phyloP scores from a whole-genome alignment of 2,797 vertebrate genomes.

The Pogoniulus pusillus region DNA sequence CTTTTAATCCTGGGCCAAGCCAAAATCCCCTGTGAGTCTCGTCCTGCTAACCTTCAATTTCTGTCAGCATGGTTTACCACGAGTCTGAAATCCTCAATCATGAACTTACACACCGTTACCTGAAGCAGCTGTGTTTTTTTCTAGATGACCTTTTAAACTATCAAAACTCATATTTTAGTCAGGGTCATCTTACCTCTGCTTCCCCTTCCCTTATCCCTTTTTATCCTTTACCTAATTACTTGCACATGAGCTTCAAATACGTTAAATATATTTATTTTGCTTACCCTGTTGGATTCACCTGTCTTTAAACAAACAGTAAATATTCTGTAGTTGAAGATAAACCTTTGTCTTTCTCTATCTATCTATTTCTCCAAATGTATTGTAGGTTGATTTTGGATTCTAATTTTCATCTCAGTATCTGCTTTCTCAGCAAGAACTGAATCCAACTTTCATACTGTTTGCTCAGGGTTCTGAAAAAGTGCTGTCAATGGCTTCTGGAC shows the following conservation, averaged over 20 bases:
- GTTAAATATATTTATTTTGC: neutral
- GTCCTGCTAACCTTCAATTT: neutral
- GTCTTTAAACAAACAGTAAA: neutral
- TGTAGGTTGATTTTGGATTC: neutral
- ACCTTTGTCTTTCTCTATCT: neutral
- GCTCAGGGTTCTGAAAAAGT: neutral
- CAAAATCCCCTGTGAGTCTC: neutral
- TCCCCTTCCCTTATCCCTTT: neutral
- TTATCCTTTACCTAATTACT: neutral
- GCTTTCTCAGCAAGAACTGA: neutral
- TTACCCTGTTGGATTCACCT: neutral
- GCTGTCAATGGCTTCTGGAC: neutral
- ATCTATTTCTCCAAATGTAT: neutral
- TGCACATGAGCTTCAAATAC: neutral
- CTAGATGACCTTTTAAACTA: conserved; percentile 31
- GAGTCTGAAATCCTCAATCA: conserved; percentile 15
- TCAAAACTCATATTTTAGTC: neutral
- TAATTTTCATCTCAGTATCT: neutral
- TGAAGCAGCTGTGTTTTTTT: neutral
- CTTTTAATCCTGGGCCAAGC: conserved; percentile 5
- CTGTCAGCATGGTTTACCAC: conserved; percentile 4
- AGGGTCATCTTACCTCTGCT: neutral
- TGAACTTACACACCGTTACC: neutral
- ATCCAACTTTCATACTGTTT: neutral
- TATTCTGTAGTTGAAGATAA: neutral